Conservation (phyloP, 2,888 invertebrate genomes). For the Oxystoma pomonae region DNA sequence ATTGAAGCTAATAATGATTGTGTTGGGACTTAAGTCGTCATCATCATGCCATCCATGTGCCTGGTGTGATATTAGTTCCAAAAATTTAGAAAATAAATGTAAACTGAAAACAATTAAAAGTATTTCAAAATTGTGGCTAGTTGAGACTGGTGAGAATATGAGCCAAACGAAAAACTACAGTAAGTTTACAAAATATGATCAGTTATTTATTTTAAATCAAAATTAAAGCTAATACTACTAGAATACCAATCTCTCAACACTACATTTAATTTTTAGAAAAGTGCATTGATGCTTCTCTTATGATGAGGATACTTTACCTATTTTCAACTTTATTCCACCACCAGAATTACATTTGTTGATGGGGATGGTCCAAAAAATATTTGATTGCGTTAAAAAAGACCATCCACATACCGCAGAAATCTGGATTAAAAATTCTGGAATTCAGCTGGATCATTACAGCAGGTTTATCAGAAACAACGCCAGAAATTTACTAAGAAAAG, state of each 20-base stretch:
- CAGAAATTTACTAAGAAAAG: background rate
- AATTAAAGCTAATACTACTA: background rate
- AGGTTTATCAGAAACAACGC: background rate
- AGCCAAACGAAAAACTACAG: background rate
- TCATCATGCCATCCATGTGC: slow-evolving; percentile 3
- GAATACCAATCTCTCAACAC: background rate
- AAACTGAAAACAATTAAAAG: background rate
- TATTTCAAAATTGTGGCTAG: background rate
- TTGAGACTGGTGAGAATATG: background rate
- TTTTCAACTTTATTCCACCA: background rate
- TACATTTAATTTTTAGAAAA: background rate
- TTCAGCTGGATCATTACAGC: background rate
- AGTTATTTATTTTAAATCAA: background rate
- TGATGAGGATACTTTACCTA: background rate
- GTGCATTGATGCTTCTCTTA: background rate
- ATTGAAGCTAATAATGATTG: background rate
- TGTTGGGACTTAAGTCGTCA: slow-evolving; percentile 1
- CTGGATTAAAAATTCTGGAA: background rate
- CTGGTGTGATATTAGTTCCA: background rate
- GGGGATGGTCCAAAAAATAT: background rate
- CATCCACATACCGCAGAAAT: background rate
- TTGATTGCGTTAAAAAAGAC: background rate
- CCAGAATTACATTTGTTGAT: background rate
- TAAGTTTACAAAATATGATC: too few species aligned
- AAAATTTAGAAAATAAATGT: background rate